Evolutionary conservation across 2,113 vertebrate species (phyloP), one percentile per base, ranked within the genome.

Genomic region (Paracanthobrama guichenoti): DNA sequence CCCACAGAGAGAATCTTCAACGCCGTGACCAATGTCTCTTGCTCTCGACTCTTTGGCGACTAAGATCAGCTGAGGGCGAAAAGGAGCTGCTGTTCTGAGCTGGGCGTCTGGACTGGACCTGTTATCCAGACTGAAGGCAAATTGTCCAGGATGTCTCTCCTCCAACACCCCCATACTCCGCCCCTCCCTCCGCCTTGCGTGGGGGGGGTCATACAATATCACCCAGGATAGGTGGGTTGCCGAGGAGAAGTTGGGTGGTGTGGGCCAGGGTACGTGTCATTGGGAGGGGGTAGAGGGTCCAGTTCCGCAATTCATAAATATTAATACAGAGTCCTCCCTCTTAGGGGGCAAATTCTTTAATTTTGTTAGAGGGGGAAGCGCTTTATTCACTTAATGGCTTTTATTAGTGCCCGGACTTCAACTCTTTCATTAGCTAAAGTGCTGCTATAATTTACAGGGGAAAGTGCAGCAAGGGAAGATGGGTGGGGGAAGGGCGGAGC

Each of bases 381-480:
- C 94, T 95, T 95, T 95, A 95, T 94, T 94, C 94, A 95, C 93
- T 94, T 94, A 95, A 95, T 95, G 94, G 94, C 92, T 95, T 95
- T 95, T 95, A 95, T 95, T 95, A 95, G 94, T 94, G 93, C 90
- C 91, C 87, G 87, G 92, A 94, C 94, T 94, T 94, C 93, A 94
- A 94, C 93, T 94, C 93, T 95, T 95, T 95, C 94, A 95, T 95
- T 95, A 95, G 94, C 93, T 94, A 95, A 95, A 95, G 94, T 95
- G 94, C 94, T 93, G 93, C 94, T 93, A 94, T 95, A 95, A 95
- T 95, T 95, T 95, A 95, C 94, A 94, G 92, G 91, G 92, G 89
- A 86, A 88, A 86, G 89, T 87, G 87, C 84, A 84, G 84, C 55
- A 57, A 59, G 81, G 81, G 75, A 20, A 89, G 86, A 71, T 88